phyloP scores from a whole-genome alignment of 2,888 invertebrate species.

The Meganola albula region DNA sequence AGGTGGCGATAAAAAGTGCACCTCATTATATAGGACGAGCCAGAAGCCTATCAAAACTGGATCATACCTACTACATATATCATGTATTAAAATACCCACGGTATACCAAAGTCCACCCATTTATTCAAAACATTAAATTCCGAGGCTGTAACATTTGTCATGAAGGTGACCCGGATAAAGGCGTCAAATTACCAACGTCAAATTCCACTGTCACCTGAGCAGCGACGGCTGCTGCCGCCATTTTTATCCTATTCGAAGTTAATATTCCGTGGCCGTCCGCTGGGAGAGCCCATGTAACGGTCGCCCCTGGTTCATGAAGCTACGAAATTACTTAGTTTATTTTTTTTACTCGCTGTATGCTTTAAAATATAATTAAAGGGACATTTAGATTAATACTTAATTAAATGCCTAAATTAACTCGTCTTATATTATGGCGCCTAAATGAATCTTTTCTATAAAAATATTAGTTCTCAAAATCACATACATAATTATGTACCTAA shows the following conservation, averaged over 20 bases:
- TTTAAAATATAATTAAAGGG: no score
- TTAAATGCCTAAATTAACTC: no score
- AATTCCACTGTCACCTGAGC: slow-evolving; percentile 67
- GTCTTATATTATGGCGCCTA: no score
- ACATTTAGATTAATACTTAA: no score
- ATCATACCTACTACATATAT: no score
- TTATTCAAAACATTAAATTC: slow-evolving; percentile 54
- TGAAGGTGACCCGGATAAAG: slow-evolving; percentile 64
- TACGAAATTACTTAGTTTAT: slow-evolving; percentile 48
- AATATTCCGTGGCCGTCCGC: slow-evolving; percentile 65
- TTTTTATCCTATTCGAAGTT: slow-evolving; percentile 68
- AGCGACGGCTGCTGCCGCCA: slow-evolving; percentile 49
- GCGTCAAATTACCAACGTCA: slow-evolving; percentile 69
- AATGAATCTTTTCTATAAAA: no score
- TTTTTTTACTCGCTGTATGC: slow-evolving; percentile 26
- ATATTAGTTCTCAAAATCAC: no score
- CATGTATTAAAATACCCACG: slow-evolving; percentile 1
- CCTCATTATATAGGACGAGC: no score
- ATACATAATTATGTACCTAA: no score
- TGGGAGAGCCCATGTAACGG: slow-evolving; percentile 55
- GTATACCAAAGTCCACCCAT: slow-evolving; percentile 18
- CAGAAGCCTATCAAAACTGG: no score
- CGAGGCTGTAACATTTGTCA: slow-evolving; percentile 48
- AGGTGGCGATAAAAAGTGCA: no score
- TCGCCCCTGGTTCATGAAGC: slow-evolving; percentile 50